Evolutionary conservation across 2,113 vertebrate genomes (phyloP).

Genomic region (Picathartes gymnocephalus): DNA sequence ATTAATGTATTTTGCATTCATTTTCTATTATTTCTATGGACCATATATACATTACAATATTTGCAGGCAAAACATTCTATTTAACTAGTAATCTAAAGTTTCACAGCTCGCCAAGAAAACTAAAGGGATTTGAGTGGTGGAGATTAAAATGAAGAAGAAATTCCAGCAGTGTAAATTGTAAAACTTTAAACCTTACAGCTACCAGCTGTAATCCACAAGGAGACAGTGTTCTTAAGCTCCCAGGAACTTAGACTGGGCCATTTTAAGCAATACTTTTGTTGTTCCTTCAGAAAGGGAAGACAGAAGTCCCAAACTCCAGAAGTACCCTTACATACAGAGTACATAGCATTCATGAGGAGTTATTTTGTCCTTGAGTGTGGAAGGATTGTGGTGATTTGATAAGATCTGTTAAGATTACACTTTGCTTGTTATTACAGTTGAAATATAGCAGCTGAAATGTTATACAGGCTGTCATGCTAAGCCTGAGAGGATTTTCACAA

Average conservation of each 20-base stretch:
- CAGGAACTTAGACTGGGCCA: background rate
- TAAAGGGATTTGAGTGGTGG: background rate
- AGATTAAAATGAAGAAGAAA: slow-evolving; percentile 57
- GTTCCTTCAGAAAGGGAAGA: background rate
- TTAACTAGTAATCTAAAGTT: slow-evolving; percentile 10
- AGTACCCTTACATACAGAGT: background rate
- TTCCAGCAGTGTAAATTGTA: slow-evolving; percentile 26
- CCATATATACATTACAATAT: background rate
- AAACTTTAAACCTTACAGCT: slow-evolving; percentile 38
- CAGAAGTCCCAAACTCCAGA: background rate
- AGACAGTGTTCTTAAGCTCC: slow-evolving; percentile 6
- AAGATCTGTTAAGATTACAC: slow-evolving; percentile 47
- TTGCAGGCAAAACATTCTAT: slow-evolving; percentile 3
- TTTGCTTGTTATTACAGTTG: slow-evolving; percentile 48
- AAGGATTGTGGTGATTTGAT: slow-evolving; percentile 16
- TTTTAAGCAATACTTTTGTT: background rate
- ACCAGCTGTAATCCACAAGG: slow-evolving; percentile 37
- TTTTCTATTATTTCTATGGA: background rate
- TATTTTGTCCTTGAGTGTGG: slow-evolving; percentile 33
- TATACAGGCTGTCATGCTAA: slow-evolving; percentile 40
- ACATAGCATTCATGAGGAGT: background rate
- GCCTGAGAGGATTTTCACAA: slow-evolving; percentile 59
- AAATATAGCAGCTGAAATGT: slow-evolving; percentile 50
- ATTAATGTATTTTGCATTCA: background rate
- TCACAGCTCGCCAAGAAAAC: slow-evolving; percentile 11